These are phyloP conservation scores for Schizopygopsis malacanthus DNA, from an alignment of 2,797 vertebrate species.

Conservation along the genomic window DNA sequence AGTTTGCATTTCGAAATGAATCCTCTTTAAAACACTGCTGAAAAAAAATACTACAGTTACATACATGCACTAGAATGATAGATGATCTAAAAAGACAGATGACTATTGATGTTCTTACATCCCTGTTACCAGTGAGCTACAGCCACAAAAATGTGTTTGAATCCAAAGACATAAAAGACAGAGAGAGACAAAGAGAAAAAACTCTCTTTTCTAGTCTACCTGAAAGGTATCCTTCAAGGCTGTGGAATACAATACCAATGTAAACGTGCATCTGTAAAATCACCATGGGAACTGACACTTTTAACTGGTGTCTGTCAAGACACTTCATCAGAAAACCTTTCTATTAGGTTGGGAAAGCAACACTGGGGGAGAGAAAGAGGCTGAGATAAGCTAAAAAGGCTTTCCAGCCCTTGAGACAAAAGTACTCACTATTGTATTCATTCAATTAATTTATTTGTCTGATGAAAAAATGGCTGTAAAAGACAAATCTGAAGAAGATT, in stretches of 20 bases:
- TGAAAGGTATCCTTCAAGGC: constrained; percentile 38
- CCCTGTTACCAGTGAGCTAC: not conserved
- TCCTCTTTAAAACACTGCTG: not conserved
- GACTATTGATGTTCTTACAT: not conserved
- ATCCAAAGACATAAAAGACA: not conserved
- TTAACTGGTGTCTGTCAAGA: constrained; percentile 17
- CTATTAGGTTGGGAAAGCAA: constrained; percentile 13
- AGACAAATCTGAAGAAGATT: not conserved
- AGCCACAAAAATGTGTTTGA: not conserved
- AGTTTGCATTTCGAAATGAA: not conserved
- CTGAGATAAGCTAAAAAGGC: not conserved
- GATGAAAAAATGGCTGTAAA: not conserved
- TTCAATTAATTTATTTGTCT: constrained; percentile 13
- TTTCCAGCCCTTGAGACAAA: constrained; percentile 11
- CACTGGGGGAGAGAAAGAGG: not conserved
- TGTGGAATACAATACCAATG: not conserved
- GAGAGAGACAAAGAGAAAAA: constrained; percentile 15
- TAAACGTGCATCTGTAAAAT: constrained; percentile 28
- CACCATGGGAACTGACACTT: constrained; percentile 42
- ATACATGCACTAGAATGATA: not conserved
- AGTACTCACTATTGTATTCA: not conserved
- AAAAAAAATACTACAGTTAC: not conserved
- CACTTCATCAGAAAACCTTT: constrained; percentile 13
- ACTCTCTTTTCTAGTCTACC: not conserved
- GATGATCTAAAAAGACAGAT: not conserved